Evolutionary conservation across 2,888 invertebrate genomes (phyloP), one percentile per base, ranked within the genome.

Genomic region (Melinaea menophilus): DNA sequence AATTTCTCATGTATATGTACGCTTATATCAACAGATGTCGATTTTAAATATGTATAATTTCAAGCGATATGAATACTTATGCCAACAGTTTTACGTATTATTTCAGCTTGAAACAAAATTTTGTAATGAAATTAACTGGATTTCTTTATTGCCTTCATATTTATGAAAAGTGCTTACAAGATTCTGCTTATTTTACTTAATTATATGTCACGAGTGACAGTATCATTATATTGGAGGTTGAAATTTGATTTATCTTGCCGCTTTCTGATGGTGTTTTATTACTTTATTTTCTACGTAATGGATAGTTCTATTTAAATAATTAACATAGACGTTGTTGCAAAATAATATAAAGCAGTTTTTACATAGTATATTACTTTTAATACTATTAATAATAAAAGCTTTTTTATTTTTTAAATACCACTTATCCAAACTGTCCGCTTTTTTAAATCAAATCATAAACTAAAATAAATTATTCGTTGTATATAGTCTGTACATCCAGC

Each of bases 111-210:
- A n/a, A 31, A 12, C 35, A n/a, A 55, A 31, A 51, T 51, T 3
- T 51, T 51, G 51, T 63, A 33, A 12, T 45, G 41, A 58, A 56
- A 48, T 59, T 60, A 58, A 56, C 55, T 48, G 56, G 37, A 61
- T 55, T 56, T 12, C 48, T 63, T 64, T 66, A 66, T 66, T 46
- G 55, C 47, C 56, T 60, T 62, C 64, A 62, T 68, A 68, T 71
- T 68, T 75, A 75, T 75, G 75, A 74, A 74, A 77, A 75, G 75
- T 66, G 64, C 61, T 60, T 73, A 76, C 72, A 74, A 73, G 72
- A 75, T 75, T 77, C 61, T 56, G 63, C 63, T 65, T 67, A 67
- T 67, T 78, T 76, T 73, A 77, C 77, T 79, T 72, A 75, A 79
- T 81, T 79, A 76, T 73, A 71, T 72, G 71, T 74, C 72, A 71